A percentile compares a stretch with the other conserved stretches of the same genome.
Conservation (phyloP, 2,797 vertebrate species). For the Pyrrhura leucotis region DNA sequence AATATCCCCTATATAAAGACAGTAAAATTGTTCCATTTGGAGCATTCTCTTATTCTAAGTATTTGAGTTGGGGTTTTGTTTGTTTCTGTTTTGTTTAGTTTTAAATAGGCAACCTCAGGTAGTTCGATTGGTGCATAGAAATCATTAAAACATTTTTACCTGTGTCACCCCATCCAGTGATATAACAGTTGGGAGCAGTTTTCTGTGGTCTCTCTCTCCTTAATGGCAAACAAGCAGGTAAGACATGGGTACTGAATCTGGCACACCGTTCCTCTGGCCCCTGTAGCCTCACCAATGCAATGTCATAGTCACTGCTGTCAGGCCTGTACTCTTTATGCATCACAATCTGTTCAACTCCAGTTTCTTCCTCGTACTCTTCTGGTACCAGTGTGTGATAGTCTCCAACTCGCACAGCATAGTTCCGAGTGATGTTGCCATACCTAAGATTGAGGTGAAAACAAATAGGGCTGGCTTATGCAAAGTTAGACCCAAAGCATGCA, state of each 20-base stretch:
- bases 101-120: neutral
- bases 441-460: constrained; percentile 69
- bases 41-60: neutral
- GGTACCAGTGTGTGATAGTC: constrained; percentile 95
- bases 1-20: neutral
- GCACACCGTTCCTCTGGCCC: constrained; percentile 84
- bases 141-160: constrained; percentile 74
- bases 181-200: constrained; percentile 88
- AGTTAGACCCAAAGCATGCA: neutral
- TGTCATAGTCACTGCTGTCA: constrained; percentile 90
- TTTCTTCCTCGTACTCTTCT: constrained; percentile 93
- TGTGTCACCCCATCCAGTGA: constrained; percentile 98
- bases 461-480: neutral
- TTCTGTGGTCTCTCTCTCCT: constrained; percentile 88
- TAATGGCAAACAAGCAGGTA: constrained; percentile 90
- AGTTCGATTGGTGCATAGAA: fast-evolving
- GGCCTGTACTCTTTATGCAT: constrained; percentile 86
- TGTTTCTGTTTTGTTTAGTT: fast-evolving
- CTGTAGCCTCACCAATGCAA: constrained; percentile 88
- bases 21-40: neutral
- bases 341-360: constrained; percentile 86
- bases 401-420: constrained; percentile 90
- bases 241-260: constrained; percentile 86
- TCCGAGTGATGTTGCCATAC: constrained; percentile 90
- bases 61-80: neutral